Percentiles rank a stretch among this genome's conserved stretches.
phyloP scores from a whole-genome alignment of 2,888 invertebrate genomes.

The Sphaeridia pumilis region DNA sequence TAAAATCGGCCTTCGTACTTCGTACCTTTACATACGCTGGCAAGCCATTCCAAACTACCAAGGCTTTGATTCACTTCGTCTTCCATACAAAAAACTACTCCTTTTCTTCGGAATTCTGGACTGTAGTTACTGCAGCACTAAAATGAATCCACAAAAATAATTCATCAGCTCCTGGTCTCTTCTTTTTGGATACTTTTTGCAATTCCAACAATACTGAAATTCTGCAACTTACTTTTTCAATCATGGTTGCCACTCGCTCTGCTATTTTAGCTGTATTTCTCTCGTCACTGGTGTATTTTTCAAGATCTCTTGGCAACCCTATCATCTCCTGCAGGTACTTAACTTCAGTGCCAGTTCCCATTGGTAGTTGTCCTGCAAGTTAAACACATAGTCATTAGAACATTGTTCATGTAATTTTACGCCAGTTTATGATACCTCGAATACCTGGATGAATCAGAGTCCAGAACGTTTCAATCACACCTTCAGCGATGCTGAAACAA shows the following conservation, averaged over 20 bases:
- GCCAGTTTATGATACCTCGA: too few relatives aligned
- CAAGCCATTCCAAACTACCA: background rate
- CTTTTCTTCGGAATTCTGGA: background rate
- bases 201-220: background rate
- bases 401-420: too few relatives aligned
- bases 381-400: too few relatives aligned
- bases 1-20: background rate
- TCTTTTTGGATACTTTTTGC: background rate
- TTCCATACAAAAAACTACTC: background rate
- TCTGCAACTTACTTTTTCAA: background rate
- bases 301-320: background rate
- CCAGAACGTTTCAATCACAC: background rate
- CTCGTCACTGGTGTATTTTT: background rate
- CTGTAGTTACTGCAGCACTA: background rate
- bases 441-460: background rate
- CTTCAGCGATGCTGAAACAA: background rate
- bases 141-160: background rate
- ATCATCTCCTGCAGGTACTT: background rate
- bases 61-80: background rate
- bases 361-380: background rate
- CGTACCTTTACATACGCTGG: background rate
- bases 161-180: background rate
- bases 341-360: background rate
- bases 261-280: background rate
- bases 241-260: background rate